Evolutionary conservation across 2,888 invertebrate species (phyloP).

Genomic region (Drosophila affinis): DNA sequence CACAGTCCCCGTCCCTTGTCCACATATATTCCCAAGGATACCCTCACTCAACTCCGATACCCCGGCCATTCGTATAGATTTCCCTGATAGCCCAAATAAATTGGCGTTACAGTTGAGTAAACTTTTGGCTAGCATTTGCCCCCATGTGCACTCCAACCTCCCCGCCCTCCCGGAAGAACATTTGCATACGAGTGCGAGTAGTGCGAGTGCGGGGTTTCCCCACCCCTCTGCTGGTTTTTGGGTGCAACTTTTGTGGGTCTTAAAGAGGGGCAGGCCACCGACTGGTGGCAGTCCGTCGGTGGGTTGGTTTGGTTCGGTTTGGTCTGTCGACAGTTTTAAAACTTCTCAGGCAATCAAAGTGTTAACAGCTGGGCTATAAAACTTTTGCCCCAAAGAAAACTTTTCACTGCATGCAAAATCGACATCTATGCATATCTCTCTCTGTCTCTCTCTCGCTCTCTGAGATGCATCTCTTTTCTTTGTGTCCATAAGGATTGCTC

Average conservation of each 20-base stretch:
- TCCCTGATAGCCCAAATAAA: constrained; percentile 37
- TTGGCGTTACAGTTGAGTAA: constrained; percentile 54
- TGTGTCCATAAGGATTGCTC: neutral
- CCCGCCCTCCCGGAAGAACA: constrained; percentile 30
- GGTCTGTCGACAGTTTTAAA: constrained; percentile 46
- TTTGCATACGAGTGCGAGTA: constrained; percentile 61
- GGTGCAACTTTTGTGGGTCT: constrained; percentile 27
- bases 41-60: neutral
- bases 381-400: constrained; percentile 59
- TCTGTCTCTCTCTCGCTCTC: neutral
- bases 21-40: neutral
- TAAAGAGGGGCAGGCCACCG: too few relatives aligned
- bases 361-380: constrained; percentile 72
- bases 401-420: constrained; percentile 49
- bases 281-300: neutral
- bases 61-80: constrained; percentile 3
- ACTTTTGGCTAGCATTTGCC: constrained; percentile 39
- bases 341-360: constrained; percentile 71
- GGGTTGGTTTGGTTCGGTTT: constrained; percentile 13
- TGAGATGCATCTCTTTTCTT: neutral
- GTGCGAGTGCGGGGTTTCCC: neutral
- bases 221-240: neutral
- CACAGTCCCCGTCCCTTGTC: neutral
- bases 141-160: constrained; percentile 45
- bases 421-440: neutral